Conservation (phyloP, 2,113 vertebrate species). For the Chunga burmeisteri region DNA sequence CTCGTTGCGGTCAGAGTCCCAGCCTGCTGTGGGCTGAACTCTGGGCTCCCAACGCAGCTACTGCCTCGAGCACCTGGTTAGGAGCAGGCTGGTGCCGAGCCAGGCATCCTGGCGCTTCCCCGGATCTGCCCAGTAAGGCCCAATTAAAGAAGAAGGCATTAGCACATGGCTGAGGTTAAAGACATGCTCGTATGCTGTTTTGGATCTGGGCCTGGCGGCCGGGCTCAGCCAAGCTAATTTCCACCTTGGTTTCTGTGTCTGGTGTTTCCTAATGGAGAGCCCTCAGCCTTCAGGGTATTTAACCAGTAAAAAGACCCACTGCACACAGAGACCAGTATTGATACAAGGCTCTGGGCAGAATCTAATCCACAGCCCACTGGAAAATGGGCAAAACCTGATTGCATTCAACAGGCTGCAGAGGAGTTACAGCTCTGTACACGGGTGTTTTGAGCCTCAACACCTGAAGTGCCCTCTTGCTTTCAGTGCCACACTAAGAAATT, state of each 20-base stretch:
- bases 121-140: not conserved
- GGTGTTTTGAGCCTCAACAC: not conserved
- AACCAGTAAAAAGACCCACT: not conserved
- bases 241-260: not conserved
- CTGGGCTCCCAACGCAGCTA: not conserved
- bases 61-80: accelerated
- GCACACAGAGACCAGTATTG: not conserved
- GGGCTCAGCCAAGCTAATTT: not conserved
- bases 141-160: not conserved
- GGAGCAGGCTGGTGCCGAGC: not conserved
- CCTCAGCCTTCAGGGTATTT: not conserved
- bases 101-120: not conserved
- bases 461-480: not conserved
- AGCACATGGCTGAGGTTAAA: not conserved
- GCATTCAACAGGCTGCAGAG: not conserved
- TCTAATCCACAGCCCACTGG: not conserved
- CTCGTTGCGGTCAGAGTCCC: not conserved
- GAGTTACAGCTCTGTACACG: not conserved
- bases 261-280: not conserved
- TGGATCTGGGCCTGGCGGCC: not conserved
- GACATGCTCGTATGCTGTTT: not conserved
- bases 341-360: not conserved
- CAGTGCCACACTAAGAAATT: not conserved
- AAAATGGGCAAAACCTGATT: not conserved
- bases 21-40: not conserved